Evolutionary conservation across 2,113 vertebrate genomes (phyloP).

Genomic region (Theropithecus gelada): DNA sequence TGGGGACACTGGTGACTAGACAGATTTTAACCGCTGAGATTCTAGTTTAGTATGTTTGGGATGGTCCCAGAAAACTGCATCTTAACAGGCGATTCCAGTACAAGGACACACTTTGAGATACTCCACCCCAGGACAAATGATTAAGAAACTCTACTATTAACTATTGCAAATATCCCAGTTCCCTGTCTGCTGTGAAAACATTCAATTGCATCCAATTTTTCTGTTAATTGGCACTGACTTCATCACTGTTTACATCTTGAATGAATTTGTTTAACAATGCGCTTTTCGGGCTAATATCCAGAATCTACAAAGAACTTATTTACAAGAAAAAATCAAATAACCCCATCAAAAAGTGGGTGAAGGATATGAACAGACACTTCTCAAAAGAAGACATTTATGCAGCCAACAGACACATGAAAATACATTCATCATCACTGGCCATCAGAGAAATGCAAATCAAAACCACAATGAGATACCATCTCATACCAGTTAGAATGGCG

Average conservation of each 20-base stretch:
- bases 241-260: background rate
- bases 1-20: background rate
- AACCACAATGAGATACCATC: too few relatives aligned
- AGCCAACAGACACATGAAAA: too few relatives aligned
- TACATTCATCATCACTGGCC: too few relatives aligned
- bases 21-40: background rate
- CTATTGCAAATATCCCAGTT: background rate
- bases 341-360: too few relatives aligned
- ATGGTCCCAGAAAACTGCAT: background rate
- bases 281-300: background rate
- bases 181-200: background rate
- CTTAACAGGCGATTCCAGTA: background rate
- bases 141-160: background rate
- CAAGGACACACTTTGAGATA: background rate
- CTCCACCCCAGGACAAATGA: background rate
- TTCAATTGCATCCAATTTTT: background rate
- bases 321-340: too few relatives aligned
- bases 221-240: background rate
- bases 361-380: too few relatives aligned
- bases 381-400: too few relatives aligned
- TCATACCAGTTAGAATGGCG: too few relatives aligned
- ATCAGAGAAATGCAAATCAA: too few relatives aligned
- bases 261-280: background rate
- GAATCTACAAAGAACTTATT: too few relatives aligned
- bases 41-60: background rate